Conservation (phyloP, 1,140 invertebrate genomes). For the Trichomalopsis sarcophagae region DNA sequence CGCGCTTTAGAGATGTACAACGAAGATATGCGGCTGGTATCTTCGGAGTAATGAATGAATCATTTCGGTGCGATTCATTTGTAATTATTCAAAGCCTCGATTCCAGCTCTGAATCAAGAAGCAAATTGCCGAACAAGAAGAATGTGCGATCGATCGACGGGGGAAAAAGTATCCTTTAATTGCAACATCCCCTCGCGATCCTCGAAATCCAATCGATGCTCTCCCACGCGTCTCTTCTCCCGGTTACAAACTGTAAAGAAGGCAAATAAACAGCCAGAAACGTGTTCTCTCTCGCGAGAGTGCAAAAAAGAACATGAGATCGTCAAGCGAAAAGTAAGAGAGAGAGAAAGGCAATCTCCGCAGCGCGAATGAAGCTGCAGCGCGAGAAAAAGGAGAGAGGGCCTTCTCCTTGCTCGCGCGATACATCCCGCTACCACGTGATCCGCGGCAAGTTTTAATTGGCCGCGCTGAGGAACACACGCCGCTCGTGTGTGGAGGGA, state of each 20-base stretch:
- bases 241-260: constrained; percentile 16
- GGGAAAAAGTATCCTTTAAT: constrained; percentile 40
- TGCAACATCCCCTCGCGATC: constrained; percentile 19
- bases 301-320: background rate
- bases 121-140: no score
- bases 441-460: constrained; percentile 72
- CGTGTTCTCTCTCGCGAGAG: no score
- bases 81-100: background rate
- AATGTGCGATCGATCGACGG: no score
- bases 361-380: background rate
- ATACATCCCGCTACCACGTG: constrained; percentile 62
- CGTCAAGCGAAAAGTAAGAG: constrained; percentile 29
- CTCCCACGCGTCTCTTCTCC: constrained; percentile 30
- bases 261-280: constrained; percentile 16
- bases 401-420: constrained; percentile 29
- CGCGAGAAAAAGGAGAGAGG: constrained; percentile 33
- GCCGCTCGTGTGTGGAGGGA: constrained; percentile 52
- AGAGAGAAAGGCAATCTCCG: constrained; percentile 33
- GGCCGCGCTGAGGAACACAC: constrained; percentile 60
- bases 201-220: constrained; percentile 54
- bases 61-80: no score
- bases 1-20: background rate
- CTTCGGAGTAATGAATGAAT: background rate
- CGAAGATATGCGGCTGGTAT: background rate
- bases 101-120: background rate